A percentile compares a stretch with the other conserved stretches of the same genome.
Conservation (phyloP, 2,888 invertebrate genomes). For the Nephrotoma flavescens region DNA sequence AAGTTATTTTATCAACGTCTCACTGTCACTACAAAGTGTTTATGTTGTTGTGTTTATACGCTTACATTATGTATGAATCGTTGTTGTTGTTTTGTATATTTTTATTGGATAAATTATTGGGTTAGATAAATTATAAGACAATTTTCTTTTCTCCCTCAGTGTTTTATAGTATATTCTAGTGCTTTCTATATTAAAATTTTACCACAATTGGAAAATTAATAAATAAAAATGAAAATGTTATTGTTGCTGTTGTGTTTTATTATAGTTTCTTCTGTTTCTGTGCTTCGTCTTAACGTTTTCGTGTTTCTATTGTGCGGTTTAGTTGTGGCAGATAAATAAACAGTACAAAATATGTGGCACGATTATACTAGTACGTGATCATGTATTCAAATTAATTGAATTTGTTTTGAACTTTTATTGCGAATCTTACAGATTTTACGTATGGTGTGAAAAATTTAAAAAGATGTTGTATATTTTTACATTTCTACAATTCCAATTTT, state of each 20-base stretch:
- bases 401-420: not conserved
- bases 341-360: not conserved
- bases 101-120: not conserved
- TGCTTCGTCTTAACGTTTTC: too few relatives aligned
- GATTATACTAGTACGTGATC: not conserved
- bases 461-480: too few relatives aligned
- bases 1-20: not conserved
- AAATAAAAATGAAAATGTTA: not conserved
- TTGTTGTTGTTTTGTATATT: not conserved
- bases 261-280: not conserved
- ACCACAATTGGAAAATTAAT: not conserved
- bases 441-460: too few relatives aligned
- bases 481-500: too few relatives aligned
- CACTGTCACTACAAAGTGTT: not conserved
- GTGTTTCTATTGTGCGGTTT: too few relatives aligned
- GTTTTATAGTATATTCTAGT: not conserved
- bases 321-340: too few relatives aligned
- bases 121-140: not conserved
- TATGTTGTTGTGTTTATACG: not conserved
- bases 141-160: not conserved
- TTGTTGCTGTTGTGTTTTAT: not conserved
- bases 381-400: not conserved
- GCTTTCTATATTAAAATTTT: not conserved
- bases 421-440: too few relatives aligned
- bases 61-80: not conserved